phyloP scores from a whole-genome alignment of 2,888 invertebrate species.

The Dendrolimus houi region DNA sequence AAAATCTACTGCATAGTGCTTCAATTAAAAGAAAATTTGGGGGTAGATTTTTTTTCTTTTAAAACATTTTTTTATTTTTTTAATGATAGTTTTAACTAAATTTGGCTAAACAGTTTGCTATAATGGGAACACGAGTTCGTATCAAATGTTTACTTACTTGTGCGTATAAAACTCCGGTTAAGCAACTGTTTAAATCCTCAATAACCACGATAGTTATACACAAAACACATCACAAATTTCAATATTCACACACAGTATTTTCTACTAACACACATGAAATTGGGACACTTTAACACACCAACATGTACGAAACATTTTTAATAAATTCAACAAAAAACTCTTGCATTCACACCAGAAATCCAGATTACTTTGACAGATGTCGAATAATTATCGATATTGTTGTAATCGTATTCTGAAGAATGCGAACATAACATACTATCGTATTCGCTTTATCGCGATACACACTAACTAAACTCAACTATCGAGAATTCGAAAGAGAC shows the following conservation, averaged over 20 bases:
- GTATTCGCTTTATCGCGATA: slow-evolving; percentile 35
- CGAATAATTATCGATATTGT: slow-evolving; percentile 35
- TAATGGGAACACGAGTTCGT: background rate
- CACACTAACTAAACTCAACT: slow-evolving; percentile 43
- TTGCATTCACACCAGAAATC: slow-evolving; percentile 31
- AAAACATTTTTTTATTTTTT: no score
- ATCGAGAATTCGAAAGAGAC: slow-evolving; percentile 9
- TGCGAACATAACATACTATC: slow-evolving; percentile 32
- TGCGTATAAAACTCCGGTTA: slow-evolving; percentile 55
- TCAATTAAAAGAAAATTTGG: no score
- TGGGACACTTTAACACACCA: slow-evolving; percentile 36
- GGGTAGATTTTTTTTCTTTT: no score
- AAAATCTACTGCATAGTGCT: no score
- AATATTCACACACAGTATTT: slow-evolving; percentile 44
- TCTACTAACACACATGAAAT: slow-evolving; percentile 22
- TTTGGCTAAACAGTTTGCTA: no score
- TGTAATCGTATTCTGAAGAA: slow-evolving; percentile 41
- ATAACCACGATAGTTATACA: slow-evolving; percentile 42
- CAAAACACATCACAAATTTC: slow-evolving; percentile 60
- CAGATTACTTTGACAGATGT: slow-evolving; percentile 58
- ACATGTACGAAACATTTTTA: slow-evolving; percentile 30
- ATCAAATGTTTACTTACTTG: slow-evolving; percentile 67
- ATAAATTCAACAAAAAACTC: slow-evolving; percentile 27
- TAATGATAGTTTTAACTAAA: no score
- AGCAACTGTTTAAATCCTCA: slow-evolving; percentile 46